These are phyloP conservation scores for Pristis pectinata DNA, from an alignment of 2,797 vertebrate species.

Conservation along the genomic window DNA sequence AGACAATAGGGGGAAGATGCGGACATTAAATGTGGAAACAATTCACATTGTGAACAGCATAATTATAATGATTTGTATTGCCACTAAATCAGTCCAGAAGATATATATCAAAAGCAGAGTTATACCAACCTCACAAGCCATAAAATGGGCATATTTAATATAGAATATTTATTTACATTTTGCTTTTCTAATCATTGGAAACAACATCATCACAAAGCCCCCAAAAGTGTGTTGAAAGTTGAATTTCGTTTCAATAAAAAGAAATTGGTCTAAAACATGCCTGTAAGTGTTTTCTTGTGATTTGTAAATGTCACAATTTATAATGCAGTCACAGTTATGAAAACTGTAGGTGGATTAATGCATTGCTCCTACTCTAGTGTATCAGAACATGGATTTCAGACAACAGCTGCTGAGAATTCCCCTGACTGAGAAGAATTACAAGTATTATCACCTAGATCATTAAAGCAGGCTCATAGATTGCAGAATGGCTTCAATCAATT, in stretches of 20 bases:
- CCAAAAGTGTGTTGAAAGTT: neutral
- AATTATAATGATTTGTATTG: neutral
- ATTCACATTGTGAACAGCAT: neutral
- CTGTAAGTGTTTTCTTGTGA: conserved; percentile 41
- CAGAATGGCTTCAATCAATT: conserved; percentile 97
- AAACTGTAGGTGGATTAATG: conserved; percentile 81
- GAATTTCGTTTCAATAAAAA: neutral
- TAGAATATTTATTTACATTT: no score
- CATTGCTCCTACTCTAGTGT: conserved; percentile 75
- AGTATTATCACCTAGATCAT: conserved; percentile 99
- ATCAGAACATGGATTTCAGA: conserved; percentile 88
- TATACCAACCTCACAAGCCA: neutral
- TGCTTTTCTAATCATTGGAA: no score
- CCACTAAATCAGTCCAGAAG: neutral
- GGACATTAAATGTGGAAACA: neutral
- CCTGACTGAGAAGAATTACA: conserved; percentile 99
- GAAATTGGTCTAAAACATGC: neutral
- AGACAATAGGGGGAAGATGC: neutral
- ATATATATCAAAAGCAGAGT: neutral
- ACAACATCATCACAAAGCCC: no score
- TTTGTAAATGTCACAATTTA: conserved; percentile 71
- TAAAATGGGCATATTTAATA: neutral
- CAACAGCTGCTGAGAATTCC: conserved; percentile 95
- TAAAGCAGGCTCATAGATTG: conserved; percentile 94
- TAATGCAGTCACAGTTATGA: conserved; percentile 59